phyloP scores from a whole-genome alignment of 2,797 vertebrate species.

The Taenioides sp. region DNA sequence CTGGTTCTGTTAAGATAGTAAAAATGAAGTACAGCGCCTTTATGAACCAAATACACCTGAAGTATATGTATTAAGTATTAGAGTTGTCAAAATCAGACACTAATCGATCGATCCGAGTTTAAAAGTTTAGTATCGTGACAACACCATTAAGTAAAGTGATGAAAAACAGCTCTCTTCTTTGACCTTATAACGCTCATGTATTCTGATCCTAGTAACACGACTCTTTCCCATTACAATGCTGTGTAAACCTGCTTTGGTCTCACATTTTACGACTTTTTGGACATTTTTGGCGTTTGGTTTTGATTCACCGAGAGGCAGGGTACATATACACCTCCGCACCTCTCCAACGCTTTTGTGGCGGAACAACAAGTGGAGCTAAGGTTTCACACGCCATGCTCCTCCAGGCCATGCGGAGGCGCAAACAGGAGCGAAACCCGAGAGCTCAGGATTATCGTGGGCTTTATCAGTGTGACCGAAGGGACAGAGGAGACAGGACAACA shows the following conservation, averaged over 20 bases:
- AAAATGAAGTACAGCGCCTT: too few species aligned
- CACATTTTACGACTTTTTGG: not conserved
- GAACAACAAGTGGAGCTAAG: not conserved
- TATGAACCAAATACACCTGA: too few species aligned
- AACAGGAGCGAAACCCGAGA: conserved; percentile 2
- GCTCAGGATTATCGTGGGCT: not conserved
- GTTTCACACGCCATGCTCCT: not conserved
- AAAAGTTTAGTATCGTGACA: not conserved
- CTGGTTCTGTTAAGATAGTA: too few species aligned
- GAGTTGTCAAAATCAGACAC: too few species aligned
- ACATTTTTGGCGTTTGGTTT: not conserved
- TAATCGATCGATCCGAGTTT: too few species aligned
- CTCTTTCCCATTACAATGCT: not conserved
- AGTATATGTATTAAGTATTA: too few species aligned
- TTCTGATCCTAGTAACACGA: not conserved
- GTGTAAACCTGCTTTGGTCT: not conserved
- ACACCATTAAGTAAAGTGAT: not conserved
- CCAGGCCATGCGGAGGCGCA: not conserved
- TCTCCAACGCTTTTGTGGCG: not conserved
- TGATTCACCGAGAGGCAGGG: not conserved
- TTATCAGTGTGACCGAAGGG: not conserved
- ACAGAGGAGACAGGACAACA: not conserved
- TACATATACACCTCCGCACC: not conserved
- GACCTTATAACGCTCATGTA: not conserved
- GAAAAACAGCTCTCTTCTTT: too few species aligned